Evolutionary conservation across 2,888 invertebrate species (phyloP).

Genomic region (Octodonta nipae): DNA sequence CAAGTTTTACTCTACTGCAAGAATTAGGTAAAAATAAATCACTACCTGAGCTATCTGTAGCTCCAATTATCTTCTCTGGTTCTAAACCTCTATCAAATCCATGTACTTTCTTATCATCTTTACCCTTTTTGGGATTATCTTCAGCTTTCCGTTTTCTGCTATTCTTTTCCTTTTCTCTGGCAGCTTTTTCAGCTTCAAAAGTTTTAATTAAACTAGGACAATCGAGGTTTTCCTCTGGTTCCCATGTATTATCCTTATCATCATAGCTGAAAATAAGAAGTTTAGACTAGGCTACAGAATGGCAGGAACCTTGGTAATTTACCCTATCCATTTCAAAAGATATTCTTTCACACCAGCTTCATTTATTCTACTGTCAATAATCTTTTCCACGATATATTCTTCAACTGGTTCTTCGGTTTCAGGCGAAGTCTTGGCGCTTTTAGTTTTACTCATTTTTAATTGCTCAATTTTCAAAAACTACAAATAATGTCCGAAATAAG

Average conservation of each 20-base stretch:
- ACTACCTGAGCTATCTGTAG: constrained; percentile 76
- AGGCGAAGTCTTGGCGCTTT: constrained; percentile 21
- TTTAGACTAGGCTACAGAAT: background rate
- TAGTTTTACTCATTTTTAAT: constrained; percentile 21
- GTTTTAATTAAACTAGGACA: constrained; percentile 79
- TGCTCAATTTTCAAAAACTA: too few species aligned
- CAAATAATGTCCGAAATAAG: too few species aligned
- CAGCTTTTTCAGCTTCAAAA: constrained; percentile 70
- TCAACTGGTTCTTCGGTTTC: constrained; percentile 51
- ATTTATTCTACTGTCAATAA: constrained; percentile 64
- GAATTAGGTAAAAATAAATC: constrained; percentile 1
- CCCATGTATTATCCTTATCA: constrained; percentile 90
- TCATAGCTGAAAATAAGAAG: constrained; percentile 48
- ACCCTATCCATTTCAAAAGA: constrained; percentile 55
- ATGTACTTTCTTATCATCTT: constrained; percentile 43
- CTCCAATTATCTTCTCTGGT: constrained; percentile 79
- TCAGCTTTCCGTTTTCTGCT: constrained; percentile 36
- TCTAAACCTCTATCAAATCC: constrained; percentile 73
- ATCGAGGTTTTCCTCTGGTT: constrained; percentile 80
- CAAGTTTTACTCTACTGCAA: background rate
- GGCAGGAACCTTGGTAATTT: constrained; percentile 2
- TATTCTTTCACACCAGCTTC: constrained; percentile 45
- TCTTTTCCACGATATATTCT: constrained; percentile 82
- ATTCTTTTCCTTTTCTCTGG: constrained; percentile 36
- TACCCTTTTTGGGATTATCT: constrained; percentile 25